These are phyloP conservation scores for Pygocentrus nattereri DNA, from an alignment of 2,797 vertebrate genomes.

Conservation along the genomic window DNA sequence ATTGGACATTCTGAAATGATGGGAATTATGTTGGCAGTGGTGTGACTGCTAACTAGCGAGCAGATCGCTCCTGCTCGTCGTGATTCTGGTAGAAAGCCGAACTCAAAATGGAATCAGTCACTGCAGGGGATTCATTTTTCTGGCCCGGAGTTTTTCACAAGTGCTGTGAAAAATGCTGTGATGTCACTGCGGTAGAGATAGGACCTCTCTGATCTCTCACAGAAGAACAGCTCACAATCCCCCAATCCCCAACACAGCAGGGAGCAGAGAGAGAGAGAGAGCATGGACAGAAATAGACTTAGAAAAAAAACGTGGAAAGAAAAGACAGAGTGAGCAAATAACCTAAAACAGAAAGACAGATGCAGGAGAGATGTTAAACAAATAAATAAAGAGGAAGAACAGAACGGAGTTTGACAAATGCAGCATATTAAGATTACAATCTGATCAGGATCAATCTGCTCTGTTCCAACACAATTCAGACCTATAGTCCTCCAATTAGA, in stretches of 20 bases:
- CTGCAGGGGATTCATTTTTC: background rate
- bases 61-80: background rate
- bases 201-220: slow-evolving; percentile 1
- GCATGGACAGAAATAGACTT: background rate
- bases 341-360: background rate
- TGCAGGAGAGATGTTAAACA: background rate
- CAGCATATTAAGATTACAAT: too few relatives aligned
- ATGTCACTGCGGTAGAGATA: slow-evolving; percentile 3
- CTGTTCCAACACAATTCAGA: too few relatives aligned
- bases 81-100: background rate
- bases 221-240: background rate
- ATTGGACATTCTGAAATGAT: background rate
- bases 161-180: background rate
- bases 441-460: too few relatives aligned
- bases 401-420: too few relatives aligned
- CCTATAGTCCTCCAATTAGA: too few relatives aligned
- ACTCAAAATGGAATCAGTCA: slow-evolving; percentile 8
- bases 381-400: background rate
- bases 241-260: background rate
- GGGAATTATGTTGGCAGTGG: background rate
- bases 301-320: background rate
- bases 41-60: background rate
- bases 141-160: background rate
- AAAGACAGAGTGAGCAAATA: background rate
- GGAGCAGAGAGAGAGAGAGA: background rate